Evolutionary conservation across 2,113 vertebrate genomes (phyloP).

Genomic region (Arvicanthis niloticus): DNA sequence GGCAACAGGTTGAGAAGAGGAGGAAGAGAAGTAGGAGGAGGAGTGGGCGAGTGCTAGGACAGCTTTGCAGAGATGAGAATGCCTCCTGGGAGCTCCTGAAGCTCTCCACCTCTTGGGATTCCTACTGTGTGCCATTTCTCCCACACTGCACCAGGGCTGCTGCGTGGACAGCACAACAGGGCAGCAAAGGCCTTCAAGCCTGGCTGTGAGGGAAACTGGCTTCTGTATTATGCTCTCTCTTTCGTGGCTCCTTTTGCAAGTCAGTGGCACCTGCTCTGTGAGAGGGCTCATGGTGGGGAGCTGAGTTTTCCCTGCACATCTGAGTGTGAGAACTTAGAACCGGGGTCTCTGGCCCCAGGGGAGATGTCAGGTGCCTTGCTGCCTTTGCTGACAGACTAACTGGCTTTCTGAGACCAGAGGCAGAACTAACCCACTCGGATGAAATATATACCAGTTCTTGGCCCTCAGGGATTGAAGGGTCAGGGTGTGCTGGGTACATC

Average conservation of each 20-base stretch:
- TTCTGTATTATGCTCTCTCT: not conserved
- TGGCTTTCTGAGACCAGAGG: not conserved
- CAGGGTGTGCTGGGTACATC: not conserved
- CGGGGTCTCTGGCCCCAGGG: no score
- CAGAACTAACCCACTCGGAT: not conserved
- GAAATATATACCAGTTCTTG: not conserved
- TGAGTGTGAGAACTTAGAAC: not conserved
- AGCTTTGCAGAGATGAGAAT: not conserved
- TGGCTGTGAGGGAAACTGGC: not conserved
- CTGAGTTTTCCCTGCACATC: not conserved
- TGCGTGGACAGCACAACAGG: not conserved
- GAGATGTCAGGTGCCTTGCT: not conserved
- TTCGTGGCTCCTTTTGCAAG: not conserved
- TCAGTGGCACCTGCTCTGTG: not conserved
- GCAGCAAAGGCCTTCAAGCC: not conserved
- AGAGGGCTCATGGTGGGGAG: not conserved
- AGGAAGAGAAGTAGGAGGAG: not conserved
- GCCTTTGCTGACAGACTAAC: not conserved
- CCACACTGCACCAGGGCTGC: not conserved
- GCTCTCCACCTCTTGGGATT: not conserved
- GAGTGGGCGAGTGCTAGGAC: not conserved
- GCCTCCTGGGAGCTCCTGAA: no score
- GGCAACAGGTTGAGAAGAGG: not conserved
- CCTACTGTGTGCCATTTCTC: not conserved
- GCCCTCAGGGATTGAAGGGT: not conserved